Evolutionary conservation across 2,888 invertebrate genomes (phyloP).

Genomic region (Apodemia hepburni): DNA sequence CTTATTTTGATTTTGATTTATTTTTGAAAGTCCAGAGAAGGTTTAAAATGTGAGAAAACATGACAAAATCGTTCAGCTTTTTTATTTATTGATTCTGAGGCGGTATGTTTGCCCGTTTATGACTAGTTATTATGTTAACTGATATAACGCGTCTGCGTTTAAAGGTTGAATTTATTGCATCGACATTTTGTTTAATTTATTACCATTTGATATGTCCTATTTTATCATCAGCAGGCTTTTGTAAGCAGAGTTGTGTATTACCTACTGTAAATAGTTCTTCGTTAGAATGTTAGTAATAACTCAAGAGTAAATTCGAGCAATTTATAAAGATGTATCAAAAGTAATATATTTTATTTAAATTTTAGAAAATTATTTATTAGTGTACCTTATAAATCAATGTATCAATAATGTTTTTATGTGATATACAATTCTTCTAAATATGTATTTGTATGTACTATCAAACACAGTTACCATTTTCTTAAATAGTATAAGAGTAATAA

Average conservation of each 20-base stretch:
- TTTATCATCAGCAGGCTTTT: not conserved
- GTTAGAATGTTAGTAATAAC: constrained; percentile 5
- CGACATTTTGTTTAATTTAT: not conserved
- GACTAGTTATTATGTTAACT: not conserved
- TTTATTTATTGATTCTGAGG: no score
- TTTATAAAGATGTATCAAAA: not conserved
- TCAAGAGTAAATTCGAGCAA: constrained; percentile 2
- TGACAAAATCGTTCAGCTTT: no score
- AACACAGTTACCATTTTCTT: constrained; percentile 4
- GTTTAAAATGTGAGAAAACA: no score
- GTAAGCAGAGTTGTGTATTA: not conserved
- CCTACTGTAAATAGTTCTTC: not conserved
- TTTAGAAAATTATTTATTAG: constrained; percentile 5
- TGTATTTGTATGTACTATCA: constrained; percentile 7
- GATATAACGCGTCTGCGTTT: not conserved
- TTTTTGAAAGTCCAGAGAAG: no score
- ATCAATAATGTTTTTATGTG: constrained; percentile 1
- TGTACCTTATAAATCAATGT: not conserved
- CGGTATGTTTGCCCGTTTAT: no score
- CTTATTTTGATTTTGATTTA: no score
- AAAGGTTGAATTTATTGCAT: no score
- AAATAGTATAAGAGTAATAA: constrained; percentile 1
- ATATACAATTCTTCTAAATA: constrained; percentile 1
- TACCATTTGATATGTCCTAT: not conserved
- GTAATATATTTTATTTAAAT: constrained; percentile 2